Evolutionary conservation across 2,888 invertebrate species (phyloP), one percentile per base, ranked within the genome.

Genomic region (Agrilus cyanescens): DNA sequence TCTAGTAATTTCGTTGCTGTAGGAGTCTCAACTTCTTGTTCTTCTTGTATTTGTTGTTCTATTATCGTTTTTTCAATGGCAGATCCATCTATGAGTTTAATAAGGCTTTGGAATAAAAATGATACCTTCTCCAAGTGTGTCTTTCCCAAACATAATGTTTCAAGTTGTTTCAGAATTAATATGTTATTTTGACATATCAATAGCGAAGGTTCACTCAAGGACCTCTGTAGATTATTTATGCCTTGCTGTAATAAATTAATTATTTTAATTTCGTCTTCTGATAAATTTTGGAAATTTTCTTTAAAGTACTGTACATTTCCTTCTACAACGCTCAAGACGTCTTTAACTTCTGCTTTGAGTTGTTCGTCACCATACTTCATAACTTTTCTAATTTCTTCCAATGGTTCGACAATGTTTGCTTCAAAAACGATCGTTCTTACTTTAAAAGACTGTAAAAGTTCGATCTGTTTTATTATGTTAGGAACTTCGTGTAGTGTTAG

Each of bases 311-410:
- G 14, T 2, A 30, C 12, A 8, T 16, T 38, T 14, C 8, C 31
- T 31, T 14, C 39, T 8, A 13, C 30, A 15, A 14, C 32, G 14
- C 31, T n/a, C 14, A 18, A 10, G 16, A 16, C 30, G 12, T 31
- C 12, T 32, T 39, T 25, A 12, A 25, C 13, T 25, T 12, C 38
- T 12, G 38, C 13, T 8, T 25, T 16, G 4, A 25, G 15, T 25
- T 25, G 25, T 8, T 25, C 25, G 25, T 25, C 48, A 18, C 45
- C 30, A 37, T 48, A 48, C 30, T 48, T 44, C 30, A 48, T 40
- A 10, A 41, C 37, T 38, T 46, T 44, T 12, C 29, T 39, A 13
- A 32, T 30, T 5, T 40, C 45, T 18, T 39, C 33, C 31, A 14
- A 25, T 12, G 43, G 13, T 34, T 41, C 16, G 2, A 12, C 8